Evolutionary conservation across 2,113 vertebrate genomes (phyloP).

Genomic region (Tricholaema leucomelas): DNA sequence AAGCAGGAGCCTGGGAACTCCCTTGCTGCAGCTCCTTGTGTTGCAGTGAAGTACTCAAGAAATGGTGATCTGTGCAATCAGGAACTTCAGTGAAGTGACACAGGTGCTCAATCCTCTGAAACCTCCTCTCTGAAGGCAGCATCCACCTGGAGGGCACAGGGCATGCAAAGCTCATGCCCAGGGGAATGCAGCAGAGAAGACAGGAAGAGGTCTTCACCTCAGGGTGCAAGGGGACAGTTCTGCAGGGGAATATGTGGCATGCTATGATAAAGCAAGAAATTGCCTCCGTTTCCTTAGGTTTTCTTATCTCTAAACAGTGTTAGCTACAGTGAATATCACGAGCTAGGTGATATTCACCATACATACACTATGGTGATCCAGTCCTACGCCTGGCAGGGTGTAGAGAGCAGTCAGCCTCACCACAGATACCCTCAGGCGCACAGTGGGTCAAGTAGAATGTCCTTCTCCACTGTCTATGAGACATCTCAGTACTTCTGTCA

Average conservation of each 20-base stretch:
- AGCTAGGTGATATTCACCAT: too few relatives aligned
- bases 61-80: not conserved
- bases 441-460: not conserved
- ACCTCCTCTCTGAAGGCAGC: not conserved
- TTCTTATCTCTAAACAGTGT: not conserved
- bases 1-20: not conserved
- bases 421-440: fast-evolving
- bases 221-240: not conserved
- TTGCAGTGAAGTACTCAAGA: not conserved
- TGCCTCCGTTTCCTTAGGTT: not conserved
- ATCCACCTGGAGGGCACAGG: not conserved
- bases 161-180: not conserved
- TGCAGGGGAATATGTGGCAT: not conserved
- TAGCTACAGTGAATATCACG: not conserved
- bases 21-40: not conserved
- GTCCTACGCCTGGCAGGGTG: not conserved
- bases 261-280: not conserved
- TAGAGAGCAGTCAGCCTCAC: not conserved
- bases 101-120: not conserved
- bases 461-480: not conserved
- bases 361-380: not conserved
- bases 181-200: not conserved
- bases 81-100: not conserved
- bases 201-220: not conserved
- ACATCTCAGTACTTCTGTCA: not conserved